A percentile compares a stretch with the other conserved stretches of the same genome.
phyloP scores from a whole-genome alignment of 1,140 invertebrate genomes.

The Saccostrea cuccullata region DNA sequence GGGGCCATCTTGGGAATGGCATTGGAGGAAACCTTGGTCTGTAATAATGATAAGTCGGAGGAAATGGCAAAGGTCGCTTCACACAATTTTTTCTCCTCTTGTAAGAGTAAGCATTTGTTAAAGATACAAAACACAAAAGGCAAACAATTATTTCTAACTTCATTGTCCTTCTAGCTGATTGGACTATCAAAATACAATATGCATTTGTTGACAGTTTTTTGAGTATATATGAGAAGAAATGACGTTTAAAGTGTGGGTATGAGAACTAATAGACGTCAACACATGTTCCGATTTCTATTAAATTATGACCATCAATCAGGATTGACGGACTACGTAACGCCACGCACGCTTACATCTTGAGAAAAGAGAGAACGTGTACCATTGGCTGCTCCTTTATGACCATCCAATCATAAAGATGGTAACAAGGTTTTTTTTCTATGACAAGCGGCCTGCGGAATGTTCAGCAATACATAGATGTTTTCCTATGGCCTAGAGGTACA shows the following conservation, averaged over 20 bases:
- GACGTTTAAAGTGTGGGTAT: conserved; percentile 6
- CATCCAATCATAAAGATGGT: neutral
- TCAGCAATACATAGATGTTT: conserved; percentile 24
- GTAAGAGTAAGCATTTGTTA: conserved; percentile 25
- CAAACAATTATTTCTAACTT: neutral
- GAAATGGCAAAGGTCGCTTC: conserved; percentile 13
- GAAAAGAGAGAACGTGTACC: neutral
- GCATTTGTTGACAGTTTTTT: neutral
- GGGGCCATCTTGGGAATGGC: neutral
- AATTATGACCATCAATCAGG: conserved; percentile 21
- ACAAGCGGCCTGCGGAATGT: neutral
- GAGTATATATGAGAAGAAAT: neutral
- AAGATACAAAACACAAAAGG: neutral
- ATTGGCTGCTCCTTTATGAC: conserved; percentile 4
- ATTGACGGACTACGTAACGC: neutral
- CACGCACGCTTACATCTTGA: neutral
- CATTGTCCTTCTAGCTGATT: conserved; percentile 11
- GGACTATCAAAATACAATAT: conserved; percentile 23
- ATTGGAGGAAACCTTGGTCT: conserved; percentile 22
- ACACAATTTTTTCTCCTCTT: conserved; percentile 26
- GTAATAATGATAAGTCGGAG: conserved; percentile 1
- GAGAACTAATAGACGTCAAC: neutral
- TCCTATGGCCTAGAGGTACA: neutral
- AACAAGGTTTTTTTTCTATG: conserved; percentile 4
- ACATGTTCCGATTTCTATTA: neutral